These are phyloP conservation scores for Lichenostomus cassidix DNA, from an alignment of 2,113 vertebrate genomes.

Conservation along the genomic window DNA sequence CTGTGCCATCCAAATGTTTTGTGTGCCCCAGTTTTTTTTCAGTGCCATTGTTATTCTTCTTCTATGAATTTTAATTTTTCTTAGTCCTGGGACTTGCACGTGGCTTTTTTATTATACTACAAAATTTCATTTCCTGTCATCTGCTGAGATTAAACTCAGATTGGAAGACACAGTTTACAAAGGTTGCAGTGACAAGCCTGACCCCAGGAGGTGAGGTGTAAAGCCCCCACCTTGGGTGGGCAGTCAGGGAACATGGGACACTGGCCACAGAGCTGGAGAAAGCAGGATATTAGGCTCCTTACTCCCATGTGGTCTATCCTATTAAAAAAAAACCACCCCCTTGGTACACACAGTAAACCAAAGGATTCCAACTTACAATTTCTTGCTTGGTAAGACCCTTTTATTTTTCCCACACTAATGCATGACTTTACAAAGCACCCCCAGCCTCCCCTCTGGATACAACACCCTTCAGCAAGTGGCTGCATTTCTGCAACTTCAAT, in stretches of 20 bases:
- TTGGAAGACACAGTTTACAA: not conserved
- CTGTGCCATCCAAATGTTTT: not conserved
- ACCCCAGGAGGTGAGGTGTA: not conserved
- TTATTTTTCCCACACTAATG: not conserved
- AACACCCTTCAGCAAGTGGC: not conserved
- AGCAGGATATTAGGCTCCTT: not conserved
- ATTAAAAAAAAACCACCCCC: not conserved
- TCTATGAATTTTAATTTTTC: slow-evolving; percentile 2
- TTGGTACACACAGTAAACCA: not conserved
- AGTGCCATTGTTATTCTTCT: not conserved
- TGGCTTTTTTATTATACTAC: not conserved
- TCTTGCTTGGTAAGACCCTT: not conserved
- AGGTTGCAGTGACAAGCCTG: not conserved
- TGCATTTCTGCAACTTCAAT: not conserved
- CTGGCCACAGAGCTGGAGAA: accelerated
- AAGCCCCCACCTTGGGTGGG: not conserved
- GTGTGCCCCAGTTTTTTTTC: not conserved
- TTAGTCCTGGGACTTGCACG: not conserved
- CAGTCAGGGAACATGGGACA: accelerated
- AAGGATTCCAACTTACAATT: not conserved
- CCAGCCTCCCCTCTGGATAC: not conserved
- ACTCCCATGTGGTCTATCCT: too few species aligned
- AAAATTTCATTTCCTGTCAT: slow-evolving; percentile 41
- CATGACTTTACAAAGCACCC: not conserved
- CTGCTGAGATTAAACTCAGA: not conserved